Conservation (phyloP, 2,888 invertebrate species). For the Rhaphigaster nebulosa region DNA sequence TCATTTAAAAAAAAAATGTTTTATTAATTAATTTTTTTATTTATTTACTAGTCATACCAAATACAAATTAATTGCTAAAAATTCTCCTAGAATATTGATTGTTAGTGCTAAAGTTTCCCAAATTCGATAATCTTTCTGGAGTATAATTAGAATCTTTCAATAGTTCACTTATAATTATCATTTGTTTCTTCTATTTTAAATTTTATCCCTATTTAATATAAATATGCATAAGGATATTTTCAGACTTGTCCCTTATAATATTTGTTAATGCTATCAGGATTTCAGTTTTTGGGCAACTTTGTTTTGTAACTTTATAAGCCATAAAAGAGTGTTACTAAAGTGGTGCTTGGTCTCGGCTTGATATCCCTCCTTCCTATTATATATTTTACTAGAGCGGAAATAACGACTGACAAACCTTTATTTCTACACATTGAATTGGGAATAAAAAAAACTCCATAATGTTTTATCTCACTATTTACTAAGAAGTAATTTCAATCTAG, state of each 20-base stretch:
- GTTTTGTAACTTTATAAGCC: neutral
- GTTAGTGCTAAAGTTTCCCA: too few relatives aligned
- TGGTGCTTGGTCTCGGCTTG: neutral
- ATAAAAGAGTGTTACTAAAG: neutral
- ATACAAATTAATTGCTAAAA: too few relatives aligned
- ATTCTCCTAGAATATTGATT: too few relatives aligned
- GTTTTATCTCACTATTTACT: neutral
- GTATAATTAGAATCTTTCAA: too few relatives aligned
- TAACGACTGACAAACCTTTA: neutral
- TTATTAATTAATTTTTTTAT: too few relatives aligned
- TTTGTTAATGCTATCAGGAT: neutral
- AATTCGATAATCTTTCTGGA: too few relatives aligned
- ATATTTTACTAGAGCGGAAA: neutral
- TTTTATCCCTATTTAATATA: too few relatives aligned
- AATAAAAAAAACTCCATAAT: neutral
- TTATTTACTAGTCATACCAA: too few relatives aligned
- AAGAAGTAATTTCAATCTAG: neutral
- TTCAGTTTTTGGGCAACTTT: neutral
- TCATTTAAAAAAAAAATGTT: too few relatives aligned
- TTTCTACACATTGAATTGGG: neutral
- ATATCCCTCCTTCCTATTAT: neutral
- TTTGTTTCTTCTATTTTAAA: too few relatives aligned
- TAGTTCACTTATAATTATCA: too few relatives aligned
- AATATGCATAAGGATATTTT: too few relatives aligned
- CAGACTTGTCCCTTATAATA: neutral